These are phyloP conservation scores for Mormyrops attenuatus DNA, from an alignment of 2,797 vertebrate genomes.

Conservation along the genomic window DNA sequence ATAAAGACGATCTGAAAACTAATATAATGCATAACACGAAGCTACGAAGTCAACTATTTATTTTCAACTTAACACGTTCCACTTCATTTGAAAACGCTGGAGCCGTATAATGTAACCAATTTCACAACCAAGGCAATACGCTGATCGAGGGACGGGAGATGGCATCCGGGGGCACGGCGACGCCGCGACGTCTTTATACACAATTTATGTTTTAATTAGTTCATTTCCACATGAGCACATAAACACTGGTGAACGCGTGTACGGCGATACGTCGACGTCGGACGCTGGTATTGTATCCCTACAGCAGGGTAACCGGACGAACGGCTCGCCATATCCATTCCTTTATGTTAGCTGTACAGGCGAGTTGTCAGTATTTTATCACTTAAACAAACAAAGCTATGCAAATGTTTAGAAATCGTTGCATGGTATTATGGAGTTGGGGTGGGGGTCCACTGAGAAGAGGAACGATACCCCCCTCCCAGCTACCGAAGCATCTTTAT, in stretches of 20 bases:
- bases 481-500: conserved; percentile 64
- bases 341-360: not conserved
- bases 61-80: conserved; percentile 70
- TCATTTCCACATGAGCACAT: conserved; percentile 12
- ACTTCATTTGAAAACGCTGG: conserved; percentile 66
- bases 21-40: conserved; percentile 59
- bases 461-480: conserved; percentile 28
- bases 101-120: conserved; percentile 65
- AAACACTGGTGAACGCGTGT: conserved; percentile 15
- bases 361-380: not conserved
- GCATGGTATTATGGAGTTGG: not conserved
- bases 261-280: not conserved
- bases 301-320: not conserved
- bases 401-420: not conserved
- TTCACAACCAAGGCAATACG: conserved; percentile 42
- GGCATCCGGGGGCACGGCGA: not conserved
- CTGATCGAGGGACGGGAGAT: conserved; percentile 1
- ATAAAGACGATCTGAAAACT: conserved; percentile 62
- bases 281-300: not conserved
- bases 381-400: not conserved
- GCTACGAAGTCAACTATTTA: conserved; percentile 64
- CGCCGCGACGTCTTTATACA: conserved; percentile 9
- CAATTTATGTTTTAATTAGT: conserved; percentile 28
- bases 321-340: not conserved
- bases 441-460: not conserved